Base-by-base conservation (phyloP, 2,113 vertebrate species). In the Tetrax tetrax region DNA sequence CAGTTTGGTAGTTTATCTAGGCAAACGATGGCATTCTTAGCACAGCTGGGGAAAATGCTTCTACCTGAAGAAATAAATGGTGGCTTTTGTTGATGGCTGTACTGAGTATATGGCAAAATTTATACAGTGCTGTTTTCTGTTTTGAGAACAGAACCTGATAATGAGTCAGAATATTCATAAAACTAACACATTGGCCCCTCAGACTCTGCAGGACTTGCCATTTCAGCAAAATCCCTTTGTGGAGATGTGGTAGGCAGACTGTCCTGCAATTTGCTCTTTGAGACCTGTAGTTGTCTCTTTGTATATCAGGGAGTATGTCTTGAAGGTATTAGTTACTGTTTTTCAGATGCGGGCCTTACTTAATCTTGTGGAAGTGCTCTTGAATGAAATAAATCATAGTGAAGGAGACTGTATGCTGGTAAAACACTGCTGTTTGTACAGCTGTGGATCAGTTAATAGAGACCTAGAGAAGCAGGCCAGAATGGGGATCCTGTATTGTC, bases 371-470 rank as follows among this genome's bases (percentile, higher is more conserved):
- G 53, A 84, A 89, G 21, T 87, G 60, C 59, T 91, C 17, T 33
- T 84, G 87, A 92, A 68, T 5, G 71, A 83, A 72, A 82, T 37
- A 81, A 83, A 90, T 71, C 77, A 65, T 48, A 28, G 43, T 60
- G 50, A 82, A 71, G 91, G 47, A 81, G 71, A 8, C 25, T 68
- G 76, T 61, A 31, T 64, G 81, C 87, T 95, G 60, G 89, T 93
- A 83, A 59, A 93, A 83, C 89, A 33, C 22, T 93, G 94, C 64
- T 95, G 90, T 97, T 97, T 96, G 79, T 90, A 83, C 86, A 94
- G 96, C 92, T 96, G 95, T 95, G 83, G 93, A 80, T 83, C 82
- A 60, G 76, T 96, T 96, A 87, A 94, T 77, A 76, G 88, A 87
- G 79, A 82, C 83, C 70, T 90, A 77, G 92, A 96, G 95, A 90